These are phyloP conservation scores for Sminthurinus aureus DNA, from an alignment of 2,888 invertebrate species.

Conservation along the genomic window DNA sequence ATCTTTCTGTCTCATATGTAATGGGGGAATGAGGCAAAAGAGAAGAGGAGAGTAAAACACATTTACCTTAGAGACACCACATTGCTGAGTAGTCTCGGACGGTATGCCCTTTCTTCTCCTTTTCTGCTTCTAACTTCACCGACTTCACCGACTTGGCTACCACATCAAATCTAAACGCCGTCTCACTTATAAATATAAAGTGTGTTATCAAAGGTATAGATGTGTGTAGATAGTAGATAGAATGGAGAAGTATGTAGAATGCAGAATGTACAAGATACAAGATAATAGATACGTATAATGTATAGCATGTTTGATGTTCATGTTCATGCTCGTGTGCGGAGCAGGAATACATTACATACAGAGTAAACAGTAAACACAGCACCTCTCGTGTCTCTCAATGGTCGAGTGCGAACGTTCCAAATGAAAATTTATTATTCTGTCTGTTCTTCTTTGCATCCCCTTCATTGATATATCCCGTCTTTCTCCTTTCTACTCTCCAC, in stretches of 20 bases:
- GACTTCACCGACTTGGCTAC: neutral
- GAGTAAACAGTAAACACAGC: neutral
- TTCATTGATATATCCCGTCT: conserved; percentile 16
- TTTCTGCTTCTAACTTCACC: neutral
- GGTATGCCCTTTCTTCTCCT: neutral
- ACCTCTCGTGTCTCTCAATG: conserved; percentile 6
- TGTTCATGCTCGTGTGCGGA: neutral
- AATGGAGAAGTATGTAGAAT: too few relatives aligned
- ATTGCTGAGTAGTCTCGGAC: neutral
- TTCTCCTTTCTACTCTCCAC: neutral
- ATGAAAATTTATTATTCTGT: conserved; percentile 54
- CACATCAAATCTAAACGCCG: conserved; percentile 9
- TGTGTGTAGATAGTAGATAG: neutral
- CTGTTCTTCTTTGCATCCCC: conserved; percentile 38
- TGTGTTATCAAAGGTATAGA: neutral
- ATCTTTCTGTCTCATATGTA: conserved; percentile 17
- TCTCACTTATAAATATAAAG: neutral
- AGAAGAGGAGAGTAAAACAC: neutral
- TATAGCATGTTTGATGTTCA: too few relatives aligned
- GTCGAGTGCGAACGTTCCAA: conserved; percentile 38
- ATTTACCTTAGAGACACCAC: conserved; percentile 7
- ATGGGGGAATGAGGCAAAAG: neutral
- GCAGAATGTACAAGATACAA: too few relatives aligned
- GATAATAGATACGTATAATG: too few relatives aligned
- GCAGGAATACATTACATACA: neutral